These are phyloP conservation scores for Cepaea hortensis DNA, from an alignment of 2,888 invertebrate species.

Conservation along the genomic window DNA sequence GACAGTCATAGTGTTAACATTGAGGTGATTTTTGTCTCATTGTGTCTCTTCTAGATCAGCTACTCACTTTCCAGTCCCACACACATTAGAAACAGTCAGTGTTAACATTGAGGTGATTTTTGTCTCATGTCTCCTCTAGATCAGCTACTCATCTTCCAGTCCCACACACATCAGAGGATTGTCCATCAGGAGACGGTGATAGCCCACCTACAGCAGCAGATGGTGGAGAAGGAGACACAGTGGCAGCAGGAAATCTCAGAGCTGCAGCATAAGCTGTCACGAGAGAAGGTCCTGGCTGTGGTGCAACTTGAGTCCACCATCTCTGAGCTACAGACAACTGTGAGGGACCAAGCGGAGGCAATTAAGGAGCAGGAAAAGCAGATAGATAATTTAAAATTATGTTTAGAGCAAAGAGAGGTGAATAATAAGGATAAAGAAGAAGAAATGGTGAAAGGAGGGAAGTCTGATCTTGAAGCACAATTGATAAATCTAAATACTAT, in stretches of 20 bases:
- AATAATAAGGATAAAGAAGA: conserved; percentile 22
- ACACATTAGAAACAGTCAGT: no score
- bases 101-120: neutral
- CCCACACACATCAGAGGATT: conserved; percentile 32
- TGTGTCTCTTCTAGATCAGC: no score
- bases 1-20: no score
- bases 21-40: no score
- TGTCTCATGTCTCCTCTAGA: conserved; percentile 25
- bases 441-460: conserved; percentile 37
- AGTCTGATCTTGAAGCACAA: conserved; percentile 25
- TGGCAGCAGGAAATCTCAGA: conserved; percentile 50
- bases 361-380: conserved; percentile 43
- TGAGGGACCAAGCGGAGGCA: conserved; percentile 38
- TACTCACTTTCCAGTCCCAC: no score
- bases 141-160: conserved; percentile 40
- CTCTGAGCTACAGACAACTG: conserved; percentile 5
- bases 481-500: conserved; percentile 39
- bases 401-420: conserved; percentile 2
- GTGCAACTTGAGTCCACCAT: conserved; percentile 32
- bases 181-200: conserved; percentile 31
- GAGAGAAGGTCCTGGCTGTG: conserved; percentile 37
- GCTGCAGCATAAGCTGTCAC: conserved; percentile 44
- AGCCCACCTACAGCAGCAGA: conserved; percentile 35
- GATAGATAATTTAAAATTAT: conserved; percentile 5
- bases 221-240: conserved; percentile 46